phyloP scores from a whole-genome alignment of 2,888 invertebrate species.

The Amblyjoppa fuscipennis region DNA sequence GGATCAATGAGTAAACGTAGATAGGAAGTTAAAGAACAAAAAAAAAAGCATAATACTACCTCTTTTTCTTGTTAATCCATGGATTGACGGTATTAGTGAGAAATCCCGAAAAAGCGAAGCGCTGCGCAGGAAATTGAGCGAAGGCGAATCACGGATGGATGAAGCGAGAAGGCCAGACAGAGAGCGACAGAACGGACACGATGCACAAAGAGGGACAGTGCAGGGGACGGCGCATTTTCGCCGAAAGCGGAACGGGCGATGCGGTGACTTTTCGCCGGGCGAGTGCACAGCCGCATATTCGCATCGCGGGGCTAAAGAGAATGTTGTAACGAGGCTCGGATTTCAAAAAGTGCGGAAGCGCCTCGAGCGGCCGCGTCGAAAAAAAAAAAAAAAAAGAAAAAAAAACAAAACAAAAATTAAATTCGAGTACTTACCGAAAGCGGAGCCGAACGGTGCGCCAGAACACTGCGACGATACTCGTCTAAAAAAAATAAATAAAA shows the following conservation, averaged over 20 bases:
- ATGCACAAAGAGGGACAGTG: constrained; percentile 49
- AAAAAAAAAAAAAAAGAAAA: background rate
- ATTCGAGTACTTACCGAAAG: background rate
- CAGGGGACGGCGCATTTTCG: background rate
- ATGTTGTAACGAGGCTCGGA: constrained; percentile 61
- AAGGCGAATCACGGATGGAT: constrained; percentile 45
- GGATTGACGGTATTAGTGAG: constrained; percentile 49
- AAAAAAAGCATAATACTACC: background rate
- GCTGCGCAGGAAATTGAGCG: constrained; percentile 46
- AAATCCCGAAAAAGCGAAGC: constrained; percentile 35
- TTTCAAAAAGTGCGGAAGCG: constrained; percentile 39
- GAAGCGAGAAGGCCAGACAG: constrained; percentile 28
- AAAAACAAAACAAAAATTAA: background rate
- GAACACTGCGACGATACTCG: too few species aligned
- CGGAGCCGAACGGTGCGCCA: background rate
- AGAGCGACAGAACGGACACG: constrained; percentile 52
- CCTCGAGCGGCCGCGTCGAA: constrained; percentile 7
- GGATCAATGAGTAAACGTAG: background rate
- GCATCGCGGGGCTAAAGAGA: constrained; percentile 62
- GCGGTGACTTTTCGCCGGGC: constrained; percentile 55
- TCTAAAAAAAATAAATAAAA: background rate
- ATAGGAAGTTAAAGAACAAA: background rate
- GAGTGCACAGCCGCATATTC: constrained; percentile 60
- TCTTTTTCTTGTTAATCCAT: constrained; percentile 25
- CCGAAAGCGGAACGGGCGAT: constrained; percentile 21